Conservation (phyloP, 2,888 invertebrate genomes). For the Synanthedon tipuliformis region DNA sequence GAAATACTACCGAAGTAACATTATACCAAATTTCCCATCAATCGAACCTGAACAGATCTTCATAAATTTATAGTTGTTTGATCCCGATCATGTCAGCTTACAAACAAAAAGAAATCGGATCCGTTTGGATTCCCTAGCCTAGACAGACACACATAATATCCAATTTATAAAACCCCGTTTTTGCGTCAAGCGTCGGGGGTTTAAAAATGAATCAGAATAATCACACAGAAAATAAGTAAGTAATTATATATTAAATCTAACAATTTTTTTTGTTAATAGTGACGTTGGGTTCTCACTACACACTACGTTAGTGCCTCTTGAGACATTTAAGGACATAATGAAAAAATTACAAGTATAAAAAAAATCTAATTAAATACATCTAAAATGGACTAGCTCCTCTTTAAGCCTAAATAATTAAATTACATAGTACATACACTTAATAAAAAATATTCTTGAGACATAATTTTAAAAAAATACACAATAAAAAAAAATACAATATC, state of each 20-base stretch:
- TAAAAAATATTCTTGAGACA: slow-evolving; percentile 30
- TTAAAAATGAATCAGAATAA: too few species aligned
- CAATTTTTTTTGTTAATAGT: slow-evolving; percentile 16
- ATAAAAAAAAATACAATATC: slow-evolving; percentile 30
- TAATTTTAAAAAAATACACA: slow-evolving; percentile 22
- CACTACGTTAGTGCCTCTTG: slow-evolving; percentile 27
- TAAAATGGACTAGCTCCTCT: slow-evolving; percentile 57
- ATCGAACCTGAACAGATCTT: too few species aligned
- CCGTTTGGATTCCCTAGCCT: too few species aligned
- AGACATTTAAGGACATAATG: slow-evolving; percentile 17
- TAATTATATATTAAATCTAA: slow-evolving; percentile 6
- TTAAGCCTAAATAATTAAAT: not conserved
- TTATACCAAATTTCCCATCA: too few species aligned
- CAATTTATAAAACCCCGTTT: too few species aligned
- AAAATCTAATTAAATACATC: slow-evolving; percentile 36
- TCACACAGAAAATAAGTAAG: not conserved
- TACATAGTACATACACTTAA: slow-evolving; percentile 18
- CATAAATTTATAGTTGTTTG: too few species aligned
- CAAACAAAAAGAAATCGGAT: too few species aligned
- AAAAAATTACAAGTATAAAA: slow-evolving; percentile 30
- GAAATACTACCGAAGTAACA: too few species aligned
- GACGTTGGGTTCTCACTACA: slow-evolving; percentile 23
- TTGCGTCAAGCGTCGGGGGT: too few species aligned
- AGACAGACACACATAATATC: too few species aligned
- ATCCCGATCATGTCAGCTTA: too few species aligned